A percentile compares a stretch with the other conserved stretches of the same genome.
Evolutionary conservation across 2,797 vertebrate genomes (phyloP).

Genomic region (Squalus acanthias): DNA sequence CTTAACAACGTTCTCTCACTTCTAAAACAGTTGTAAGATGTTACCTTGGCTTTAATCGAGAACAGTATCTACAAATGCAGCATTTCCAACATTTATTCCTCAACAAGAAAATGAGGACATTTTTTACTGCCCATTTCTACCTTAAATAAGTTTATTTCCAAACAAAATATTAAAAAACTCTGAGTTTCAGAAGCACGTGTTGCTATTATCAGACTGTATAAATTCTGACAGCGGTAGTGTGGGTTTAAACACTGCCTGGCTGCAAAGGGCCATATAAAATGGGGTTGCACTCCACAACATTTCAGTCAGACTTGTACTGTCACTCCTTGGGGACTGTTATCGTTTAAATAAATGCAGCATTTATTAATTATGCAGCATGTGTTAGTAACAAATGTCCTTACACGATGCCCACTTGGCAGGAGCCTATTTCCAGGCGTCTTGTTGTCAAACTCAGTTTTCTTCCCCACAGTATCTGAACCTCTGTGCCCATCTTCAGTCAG

Average conservation of each 20-base stretch:
- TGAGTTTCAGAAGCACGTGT: neutral
- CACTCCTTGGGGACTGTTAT: neutral
- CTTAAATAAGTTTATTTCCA: neutral
- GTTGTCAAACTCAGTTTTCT: neutral
- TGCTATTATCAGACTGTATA: neutral
- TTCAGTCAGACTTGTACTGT: neutral
- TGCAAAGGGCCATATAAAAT: neutral
- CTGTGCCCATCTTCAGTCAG: neutral
- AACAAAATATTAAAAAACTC: neutral
- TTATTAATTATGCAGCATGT: slow-evolving; percentile 31
- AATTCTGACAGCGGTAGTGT: neutral
- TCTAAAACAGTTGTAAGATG: neutral
- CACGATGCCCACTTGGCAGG: neutral
- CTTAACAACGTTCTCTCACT: neutral
- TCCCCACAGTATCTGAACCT: neutral
- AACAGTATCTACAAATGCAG: neutral
- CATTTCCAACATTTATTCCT: neutral
- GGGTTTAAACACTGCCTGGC: neutral
- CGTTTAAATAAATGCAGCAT: neutral
- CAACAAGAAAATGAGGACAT: neutral
- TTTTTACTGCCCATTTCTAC: neutral
- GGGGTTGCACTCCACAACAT: neutral
- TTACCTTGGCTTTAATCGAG: neutral
- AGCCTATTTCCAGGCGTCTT: neutral
- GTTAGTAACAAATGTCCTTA: neutral